phyloP scores from a whole-genome alignment of 2,113 vertebrate genomes.

The Mustela nigripes region DNA sequence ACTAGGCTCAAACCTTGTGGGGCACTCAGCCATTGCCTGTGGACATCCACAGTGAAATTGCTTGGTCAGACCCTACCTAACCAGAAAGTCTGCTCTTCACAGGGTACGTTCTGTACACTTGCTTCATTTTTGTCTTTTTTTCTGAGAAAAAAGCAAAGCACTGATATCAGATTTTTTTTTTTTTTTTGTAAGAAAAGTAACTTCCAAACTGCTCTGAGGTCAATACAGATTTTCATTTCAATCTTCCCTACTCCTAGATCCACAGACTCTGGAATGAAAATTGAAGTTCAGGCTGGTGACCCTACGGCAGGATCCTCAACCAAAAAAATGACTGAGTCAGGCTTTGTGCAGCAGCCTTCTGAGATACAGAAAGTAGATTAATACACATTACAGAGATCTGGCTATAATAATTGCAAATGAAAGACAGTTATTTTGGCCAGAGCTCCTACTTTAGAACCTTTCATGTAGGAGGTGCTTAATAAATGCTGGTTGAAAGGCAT shows the following conservation, averaged over 20 bases:
- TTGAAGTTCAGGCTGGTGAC: not conserved
- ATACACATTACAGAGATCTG: not conserved
- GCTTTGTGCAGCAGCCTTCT: not conserved
- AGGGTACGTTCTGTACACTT: not conserved
- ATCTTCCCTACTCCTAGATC: slow-evolving; percentile 14
- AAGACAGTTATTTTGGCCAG: not conserved
- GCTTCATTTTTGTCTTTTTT: slow-evolving; percentile 24
- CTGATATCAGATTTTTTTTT: not conserved
- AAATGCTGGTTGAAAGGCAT: not conserved
- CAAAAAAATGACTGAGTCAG: slow-evolving; percentile 4
- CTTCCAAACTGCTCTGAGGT: slow-evolving; percentile 52
- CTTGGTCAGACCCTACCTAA: not conserved
- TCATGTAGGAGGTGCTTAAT: not conserved
- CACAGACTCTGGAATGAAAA: slow-evolving; percentile 57
- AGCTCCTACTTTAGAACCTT: not conserved
- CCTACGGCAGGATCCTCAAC: not conserved
- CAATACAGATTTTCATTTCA: slow-evolving; percentile 26
- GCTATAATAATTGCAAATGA: not conserved
- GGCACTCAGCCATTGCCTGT: accelerated
- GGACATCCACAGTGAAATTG: not conserved
- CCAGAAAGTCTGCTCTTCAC: not conserved
- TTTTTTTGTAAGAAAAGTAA: not conserved
- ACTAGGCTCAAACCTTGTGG: not conserved
- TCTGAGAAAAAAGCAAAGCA: not conserved
- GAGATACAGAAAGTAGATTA: not conserved